Percentiles rank a stretch among this genome's conserved stretches.
These are phyloP conservation scores for Linnaemya tessellans DNA, from an alignment of 2,888 invertebrate species.

Conservation along the genomic window DNA sequence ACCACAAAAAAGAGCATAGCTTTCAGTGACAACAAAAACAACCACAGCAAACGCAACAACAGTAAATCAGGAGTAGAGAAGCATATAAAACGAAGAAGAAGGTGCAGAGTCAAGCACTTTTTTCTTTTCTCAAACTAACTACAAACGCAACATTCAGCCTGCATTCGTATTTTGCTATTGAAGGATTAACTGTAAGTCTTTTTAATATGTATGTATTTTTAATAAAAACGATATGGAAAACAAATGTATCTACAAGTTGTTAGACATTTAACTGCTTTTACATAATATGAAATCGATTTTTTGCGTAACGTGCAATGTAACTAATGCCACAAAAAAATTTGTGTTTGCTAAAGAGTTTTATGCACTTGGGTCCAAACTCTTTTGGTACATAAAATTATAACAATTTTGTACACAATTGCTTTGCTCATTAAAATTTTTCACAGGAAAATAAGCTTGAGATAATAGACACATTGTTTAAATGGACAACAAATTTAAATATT, in stretches of 20 bases:
- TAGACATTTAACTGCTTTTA: neutral
- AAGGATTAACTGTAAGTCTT: slow-evolving; percentile 71
- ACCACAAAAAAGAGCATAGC: slow-evolving; percentile 52
- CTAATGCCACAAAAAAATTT: too few relatives aligned
- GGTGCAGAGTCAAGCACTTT: slow-evolving; percentile 11
- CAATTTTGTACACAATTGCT: too few relatives aligned
- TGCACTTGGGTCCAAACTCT: too few relatives aligned
- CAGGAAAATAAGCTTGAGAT: too few relatives aligned
- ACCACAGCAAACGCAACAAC: neutral
- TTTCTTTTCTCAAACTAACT: neutral
- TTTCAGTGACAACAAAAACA: slow-evolving; percentile 39
- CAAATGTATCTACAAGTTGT: neutral
- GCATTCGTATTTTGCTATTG: slow-evolving; percentile 13
- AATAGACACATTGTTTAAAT: too few relatives aligned
- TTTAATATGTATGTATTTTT: neutral
- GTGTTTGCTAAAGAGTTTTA: too few relatives aligned
- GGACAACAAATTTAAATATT: too few relatives aligned
- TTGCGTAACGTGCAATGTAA: too few relatives aligned
- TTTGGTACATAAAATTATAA: too few relatives aligned
- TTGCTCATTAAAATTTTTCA: too few relatives aligned
- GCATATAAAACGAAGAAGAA: slow-evolving; percentile 13
- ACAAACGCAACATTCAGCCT: slow-evolving; percentile 24
- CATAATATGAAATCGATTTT: neutral
- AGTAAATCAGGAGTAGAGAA: slow-evolving; percentile 38
- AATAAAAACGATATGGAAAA: neutral